phyloP scores from a whole-genome alignment of 2,888 invertebrate genomes.

The Ypsolopha scabrella region DNA sequence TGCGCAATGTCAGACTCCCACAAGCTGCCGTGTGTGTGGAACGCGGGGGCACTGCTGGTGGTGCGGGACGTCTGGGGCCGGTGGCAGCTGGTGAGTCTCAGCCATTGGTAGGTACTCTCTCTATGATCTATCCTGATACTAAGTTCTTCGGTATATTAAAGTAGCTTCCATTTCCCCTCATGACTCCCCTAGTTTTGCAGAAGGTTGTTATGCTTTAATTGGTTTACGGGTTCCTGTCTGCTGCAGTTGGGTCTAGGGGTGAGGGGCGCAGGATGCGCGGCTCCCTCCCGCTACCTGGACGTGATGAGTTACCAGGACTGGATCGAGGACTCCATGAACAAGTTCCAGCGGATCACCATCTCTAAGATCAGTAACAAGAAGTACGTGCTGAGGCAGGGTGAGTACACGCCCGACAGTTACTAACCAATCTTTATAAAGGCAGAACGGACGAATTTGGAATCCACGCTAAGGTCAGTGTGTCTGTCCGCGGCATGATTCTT shows the following conservation, averaged over 20 bases:
- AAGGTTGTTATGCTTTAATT: no score
- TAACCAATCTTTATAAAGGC: no score
- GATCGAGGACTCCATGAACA: conserved; percentile 27
- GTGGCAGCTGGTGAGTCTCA: conserved; percentile 40
- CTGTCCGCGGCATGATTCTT: no score
- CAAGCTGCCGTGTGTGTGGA: conserved; percentile 38
- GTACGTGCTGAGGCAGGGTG: conserved; percentile 28
- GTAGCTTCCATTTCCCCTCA: no score
- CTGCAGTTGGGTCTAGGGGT: conserved; percentile 37
- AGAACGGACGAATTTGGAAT: no score
- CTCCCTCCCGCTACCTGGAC: conserved; percentile 44
- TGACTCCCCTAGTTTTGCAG: no score
- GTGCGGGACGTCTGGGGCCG: conserved; percentile 45
- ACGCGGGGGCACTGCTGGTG: conserved; percentile 35
- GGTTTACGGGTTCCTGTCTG: not conserved
- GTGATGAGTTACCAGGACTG: conserved; percentile 47
- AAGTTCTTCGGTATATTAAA: no score
- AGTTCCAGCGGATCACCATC: conserved; percentile 37
- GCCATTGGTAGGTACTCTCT: no score
- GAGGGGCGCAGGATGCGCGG: conserved; percentile 46
- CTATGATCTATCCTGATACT: no score
- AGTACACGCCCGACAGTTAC: not conserved
- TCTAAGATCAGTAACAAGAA: conserved; percentile 35
- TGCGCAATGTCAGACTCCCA: conserved; percentile 29
- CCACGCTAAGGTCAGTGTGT: no score